Evolutionary conservation across 2,888 invertebrate species (phyloP).

Genomic region (Ormia ochracea): DNA sequence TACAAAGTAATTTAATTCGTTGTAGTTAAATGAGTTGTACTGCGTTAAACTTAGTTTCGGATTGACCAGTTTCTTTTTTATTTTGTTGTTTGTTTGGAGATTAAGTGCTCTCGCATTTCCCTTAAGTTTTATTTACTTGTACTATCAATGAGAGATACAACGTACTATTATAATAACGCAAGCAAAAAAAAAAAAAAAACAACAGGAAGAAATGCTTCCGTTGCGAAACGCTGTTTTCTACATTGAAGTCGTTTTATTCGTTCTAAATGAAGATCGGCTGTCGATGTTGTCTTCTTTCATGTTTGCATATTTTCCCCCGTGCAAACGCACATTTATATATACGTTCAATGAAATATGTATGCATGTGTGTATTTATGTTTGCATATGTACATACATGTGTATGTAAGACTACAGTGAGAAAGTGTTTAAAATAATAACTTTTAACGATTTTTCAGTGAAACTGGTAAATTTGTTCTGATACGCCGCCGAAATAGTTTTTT

Average conservation of each 20-base stretch:
- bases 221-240: slow-evolving; percentile 51
- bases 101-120: slow-evolving; percentile 23
- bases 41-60: no score
- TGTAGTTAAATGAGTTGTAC: no score
- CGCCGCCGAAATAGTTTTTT: slow-evolving; percentile 27
- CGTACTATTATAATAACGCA: slow-evolving; percentile 19
- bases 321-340: slow-evolving; percentile 13
- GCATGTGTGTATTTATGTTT: background rate
- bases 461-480: slow-evolving; percentile 40
- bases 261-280: slow-evolving; percentile 54
- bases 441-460: slow-evolving; percentile 41
- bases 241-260: slow-evolving; percentile 47
- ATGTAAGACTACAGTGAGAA: slow-evolving; percentile 22
- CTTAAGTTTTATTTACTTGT: slow-evolving; percentile 28
- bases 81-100: background rate
- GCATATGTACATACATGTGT: background rate
- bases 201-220: slow-evolving; percentile 61
- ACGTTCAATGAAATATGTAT: background rate
- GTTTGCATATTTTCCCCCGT: slow-evolving; percentile 46
- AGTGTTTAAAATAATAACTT: slow-evolving; percentile 40
- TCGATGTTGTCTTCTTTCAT: slow-evolving; percentile 49
- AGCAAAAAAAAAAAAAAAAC: slow-evolving; percentile 12
- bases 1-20: no score
- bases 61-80: background rate
- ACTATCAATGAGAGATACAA: slow-evolving; percentile 40